phyloP scores from a whole-genome alignment of 2,797 vertebrate species.

The Paratrypauchen microcephalus region DNA sequence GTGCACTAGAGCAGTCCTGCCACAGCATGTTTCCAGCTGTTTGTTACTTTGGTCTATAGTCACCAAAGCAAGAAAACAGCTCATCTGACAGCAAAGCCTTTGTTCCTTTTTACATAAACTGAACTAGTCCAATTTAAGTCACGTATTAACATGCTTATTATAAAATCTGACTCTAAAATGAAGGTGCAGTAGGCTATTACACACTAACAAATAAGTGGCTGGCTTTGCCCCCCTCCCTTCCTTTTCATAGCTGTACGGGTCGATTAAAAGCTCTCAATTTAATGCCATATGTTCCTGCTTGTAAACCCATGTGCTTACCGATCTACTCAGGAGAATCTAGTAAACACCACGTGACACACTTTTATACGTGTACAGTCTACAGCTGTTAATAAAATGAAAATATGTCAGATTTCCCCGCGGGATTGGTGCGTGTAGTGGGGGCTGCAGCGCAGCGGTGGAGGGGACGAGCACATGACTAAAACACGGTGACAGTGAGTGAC shows the following conservation, averaged over 20 bases:
- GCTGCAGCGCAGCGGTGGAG: not conserved
- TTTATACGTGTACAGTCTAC: accelerated
- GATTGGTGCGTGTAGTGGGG: conserved; percentile 4
- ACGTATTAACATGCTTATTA: too few species aligned
- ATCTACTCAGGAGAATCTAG: not conserved
- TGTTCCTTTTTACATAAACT: not conserved
- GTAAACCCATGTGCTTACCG: conserved; percentile 2
- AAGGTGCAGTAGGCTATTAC: not conserved
- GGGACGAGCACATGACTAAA: conserved; percentile 53
- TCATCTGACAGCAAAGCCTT: not conserved
- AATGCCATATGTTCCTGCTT: not conserved
- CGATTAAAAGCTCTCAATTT: conserved; percentile 14
- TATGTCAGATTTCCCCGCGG: accelerated
- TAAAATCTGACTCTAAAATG: not conserved
- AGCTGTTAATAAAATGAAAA: conserved; percentile 4
- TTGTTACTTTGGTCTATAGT: not conserved
- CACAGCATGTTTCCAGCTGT: not conserved
- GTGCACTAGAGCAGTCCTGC: not conserved
- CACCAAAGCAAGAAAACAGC: not conserved
- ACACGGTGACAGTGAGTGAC: conserved; percentile 23
- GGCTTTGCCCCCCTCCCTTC: not conserved
- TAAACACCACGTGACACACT: accelerated
- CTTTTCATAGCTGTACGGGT: not conserved
- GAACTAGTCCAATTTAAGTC: not conserved
- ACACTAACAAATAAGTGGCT: not conserved